A percentile compares a stretch with the other conserved stretches of the same genome.
phyloP scores from a whole-genome alignment of 2,113 vertebrate genomes.

The Willisornis vidua region DNA sequence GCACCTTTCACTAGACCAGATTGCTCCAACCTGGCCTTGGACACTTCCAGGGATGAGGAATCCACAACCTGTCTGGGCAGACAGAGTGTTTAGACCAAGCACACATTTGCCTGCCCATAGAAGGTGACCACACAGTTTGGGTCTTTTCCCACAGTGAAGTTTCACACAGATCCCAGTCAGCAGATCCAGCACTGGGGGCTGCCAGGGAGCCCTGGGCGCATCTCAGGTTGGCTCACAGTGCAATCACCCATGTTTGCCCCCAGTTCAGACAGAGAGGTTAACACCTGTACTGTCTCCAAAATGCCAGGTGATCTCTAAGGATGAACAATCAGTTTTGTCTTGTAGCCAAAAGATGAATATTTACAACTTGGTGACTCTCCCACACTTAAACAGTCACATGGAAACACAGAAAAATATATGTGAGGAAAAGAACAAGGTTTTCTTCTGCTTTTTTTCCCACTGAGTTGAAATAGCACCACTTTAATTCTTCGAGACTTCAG shows the following conservation, averaged over 20 bases:
- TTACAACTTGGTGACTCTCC: not conserved
- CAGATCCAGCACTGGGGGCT: rapidly evolving
- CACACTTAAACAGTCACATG: not conserved
- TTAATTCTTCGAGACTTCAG: rapidly evolving
- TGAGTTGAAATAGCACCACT: not conserved
- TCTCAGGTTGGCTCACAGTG: not conserved
- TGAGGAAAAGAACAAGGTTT: not conserved
- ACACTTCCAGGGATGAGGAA: not conserved
- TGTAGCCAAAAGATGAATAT: not conserved
- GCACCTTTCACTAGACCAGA: rapidly evolving
- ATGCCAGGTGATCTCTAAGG: not conserved
- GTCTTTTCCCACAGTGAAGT: no score
- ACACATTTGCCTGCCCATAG: rapidly evolving
- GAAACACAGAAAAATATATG: not conserved
- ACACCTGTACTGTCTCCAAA: not conserved
- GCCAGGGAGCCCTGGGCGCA: not conserved
- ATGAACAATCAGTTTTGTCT: not conserved
- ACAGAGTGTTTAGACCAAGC: not conserved
- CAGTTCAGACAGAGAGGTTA: not conserved
- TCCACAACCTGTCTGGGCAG: not conserved
- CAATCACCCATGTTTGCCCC: not conserved
- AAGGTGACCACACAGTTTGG: rapidly evolving
- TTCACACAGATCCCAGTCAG: rapidly evolving
- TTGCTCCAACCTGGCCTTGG: rapidly evolving
- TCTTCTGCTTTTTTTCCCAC: not conserved